Evolutionary conservation across 2,113 vertebrate genomes (phyloP), one percentile per base, ranked within the genome.

Genomic region (Andinoacara biseriatus): DNA sequence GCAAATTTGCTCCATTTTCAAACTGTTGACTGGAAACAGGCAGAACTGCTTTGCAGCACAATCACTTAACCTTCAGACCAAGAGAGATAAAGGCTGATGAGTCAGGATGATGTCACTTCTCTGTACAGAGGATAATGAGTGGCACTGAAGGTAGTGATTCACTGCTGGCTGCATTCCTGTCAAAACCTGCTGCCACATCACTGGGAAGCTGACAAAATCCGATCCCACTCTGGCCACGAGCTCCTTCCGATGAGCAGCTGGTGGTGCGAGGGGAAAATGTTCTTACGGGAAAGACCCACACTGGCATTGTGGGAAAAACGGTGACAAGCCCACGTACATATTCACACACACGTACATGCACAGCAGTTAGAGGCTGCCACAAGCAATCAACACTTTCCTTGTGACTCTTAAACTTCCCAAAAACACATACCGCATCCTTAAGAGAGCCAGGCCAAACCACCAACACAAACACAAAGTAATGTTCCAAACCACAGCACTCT

Each of bases 41-140:
- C 74, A 29, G 56, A 14, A 6, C 65, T 4, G 77, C 49, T 52
- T 49, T 13, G 14, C 80, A 58, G 60, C 38, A 38, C 14, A 26
- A 69, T 33, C 56, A 22, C 49, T 85, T 80, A 89, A 90, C 89
- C 85, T 91, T 91, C 90, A 87, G 81, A 83, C 91, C 35, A 72
- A 17, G 58, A 69, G 62, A 82, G 86, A 89, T 92, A 89, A 86
- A 77, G 56, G 72, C 76, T 31, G 87, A 89, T 94, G 92, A 93
- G 76, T 95, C 91, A 91, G 80, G 72, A 77, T 89, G 89, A 90
- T 80, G 89, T 94, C 93, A 94, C 88, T 59, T 61, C 87, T 90
- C 85, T 57, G 80, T 5, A 75, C 76, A 40, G 78, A 85, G 81
- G 87, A 83, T 67, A 82, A 81, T 5, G 29, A 86, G 83, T 54